Conservation (phyloP, 2,797 vertebrate species). For the Anomalospiza imberbis region DNA sequence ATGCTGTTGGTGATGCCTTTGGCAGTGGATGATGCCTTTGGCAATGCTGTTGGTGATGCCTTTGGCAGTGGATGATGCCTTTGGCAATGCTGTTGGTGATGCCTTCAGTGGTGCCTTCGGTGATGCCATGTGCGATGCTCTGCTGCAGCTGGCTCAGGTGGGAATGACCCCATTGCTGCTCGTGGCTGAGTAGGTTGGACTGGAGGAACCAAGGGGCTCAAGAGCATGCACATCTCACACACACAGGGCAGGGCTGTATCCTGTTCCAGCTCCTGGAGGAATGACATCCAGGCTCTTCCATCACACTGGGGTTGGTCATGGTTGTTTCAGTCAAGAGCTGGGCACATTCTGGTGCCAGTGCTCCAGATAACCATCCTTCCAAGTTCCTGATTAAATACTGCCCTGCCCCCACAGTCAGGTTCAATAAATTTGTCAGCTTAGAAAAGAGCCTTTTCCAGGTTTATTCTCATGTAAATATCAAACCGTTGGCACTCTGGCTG, state of each 20-base stretch:
- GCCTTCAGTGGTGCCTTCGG: too few species aligned
- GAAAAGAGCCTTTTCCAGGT: background rate
- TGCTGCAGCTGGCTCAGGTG: background rate
- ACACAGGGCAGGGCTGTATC: too few species aligned
- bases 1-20: too few species aligned
- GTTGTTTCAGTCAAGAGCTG: background rate
- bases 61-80: background rate
- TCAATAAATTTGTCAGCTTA: background rate
- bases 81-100: background rate
- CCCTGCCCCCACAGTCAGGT: background rate
- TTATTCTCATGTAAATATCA: background rate
- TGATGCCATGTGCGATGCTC: too few species aligned
- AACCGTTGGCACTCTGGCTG: background rate
- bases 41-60: background rate
- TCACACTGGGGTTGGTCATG: background rate
- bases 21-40: too few species aligned
- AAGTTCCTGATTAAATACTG: background rate
- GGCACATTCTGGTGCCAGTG: background rate
- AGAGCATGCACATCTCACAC: rapidly evolving
- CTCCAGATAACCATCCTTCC: background rate
- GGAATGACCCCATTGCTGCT: background rate
- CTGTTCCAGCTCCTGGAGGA: background rate
- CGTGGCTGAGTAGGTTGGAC: too few species aligned
- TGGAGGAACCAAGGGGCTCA: background rate
- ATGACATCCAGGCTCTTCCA: background rate